Evolutionary conservation across 1,140 invertebrate species (phyloP).

Genomic region (Ceratitis capitata): DNA sequence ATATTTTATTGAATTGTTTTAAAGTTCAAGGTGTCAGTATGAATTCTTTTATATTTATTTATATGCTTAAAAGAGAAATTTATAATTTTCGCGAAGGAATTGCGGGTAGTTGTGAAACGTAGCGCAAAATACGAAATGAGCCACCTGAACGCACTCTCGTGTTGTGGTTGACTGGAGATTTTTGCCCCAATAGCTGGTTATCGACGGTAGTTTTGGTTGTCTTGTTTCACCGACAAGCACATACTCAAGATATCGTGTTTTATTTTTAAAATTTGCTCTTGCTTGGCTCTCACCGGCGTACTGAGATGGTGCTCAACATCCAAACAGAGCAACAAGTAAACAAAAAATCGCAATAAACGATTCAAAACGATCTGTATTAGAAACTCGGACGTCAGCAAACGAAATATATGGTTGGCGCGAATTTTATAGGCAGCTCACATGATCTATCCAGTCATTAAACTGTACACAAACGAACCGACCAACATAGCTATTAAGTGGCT

Average conservation of each 20-base stretch:
- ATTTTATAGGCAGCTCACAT: conserved; percentile 43
- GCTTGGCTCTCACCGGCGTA: neutral
- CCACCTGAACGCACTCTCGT: neutral
- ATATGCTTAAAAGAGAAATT: neutral
- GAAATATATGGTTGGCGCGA: conserved; percentile 14
- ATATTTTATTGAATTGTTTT: neutral
- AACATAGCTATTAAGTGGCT: conserved; percentile 6
- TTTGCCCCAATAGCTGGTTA: neutral
- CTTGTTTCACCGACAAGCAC: too few species aligned
- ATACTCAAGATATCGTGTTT: neutral
- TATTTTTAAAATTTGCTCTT: neutral
- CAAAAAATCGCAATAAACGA: neutral
- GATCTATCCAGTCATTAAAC: conserved; percentile 42
- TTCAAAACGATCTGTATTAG: neutral
- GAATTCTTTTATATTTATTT: neutral
- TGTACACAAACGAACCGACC: conserved; percentile 30
- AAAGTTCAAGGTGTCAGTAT: neutral
- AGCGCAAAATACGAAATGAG: neutral
- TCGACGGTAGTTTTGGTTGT: neutral
- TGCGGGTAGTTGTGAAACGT: neutral
- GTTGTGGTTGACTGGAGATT: neutral
- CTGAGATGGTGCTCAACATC: neutral
- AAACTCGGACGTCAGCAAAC: conserved; percentile 12
- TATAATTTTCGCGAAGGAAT: neutral
- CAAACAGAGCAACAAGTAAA: neutral